Evolutionary conservation across 2,797 vertebrate genomes (phyloP), one percentile per base, ranked within the genome.

Genomic region (Mus spretus): DNA sequence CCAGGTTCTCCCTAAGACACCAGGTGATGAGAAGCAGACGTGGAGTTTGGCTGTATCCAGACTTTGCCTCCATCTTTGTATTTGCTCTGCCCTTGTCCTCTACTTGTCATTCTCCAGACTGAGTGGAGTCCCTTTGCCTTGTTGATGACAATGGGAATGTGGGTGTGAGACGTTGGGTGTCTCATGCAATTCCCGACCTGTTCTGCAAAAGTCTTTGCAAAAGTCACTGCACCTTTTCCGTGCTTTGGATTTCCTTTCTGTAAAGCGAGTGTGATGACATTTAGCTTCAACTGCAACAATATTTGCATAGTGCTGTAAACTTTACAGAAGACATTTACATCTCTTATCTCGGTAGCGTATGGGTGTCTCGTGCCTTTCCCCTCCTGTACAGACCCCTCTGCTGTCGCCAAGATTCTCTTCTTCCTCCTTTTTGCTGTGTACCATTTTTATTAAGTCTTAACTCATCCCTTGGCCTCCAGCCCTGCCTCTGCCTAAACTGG

Each of bases 271-370:
- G 55, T 85, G 80, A 83, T 95, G 75, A 93, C 85, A 93, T 95
- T 97, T 96, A 96, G 44, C 87, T 94, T 88, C 44, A 94, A 59
- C 77, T 86, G 86, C 75, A 95, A 78, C 74, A 95, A 95, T 95
- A 96, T 96, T 96, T 97, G 96, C 96, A 94, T 91, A 95, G 91
- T 37, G 50, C 89, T 96, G 93, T 95, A 91, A 95, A 96, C 87
- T 97, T 96, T 78, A 88, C 96, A 17, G 3, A 86, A 78, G 80
- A 70, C 53, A 81, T 91, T 96, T 90, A 47, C 82, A 82, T 90
- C 34, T 53, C n/a, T 95, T 82, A 89, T 88, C 94, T 87, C 72
- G 75, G 55, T 57, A 8, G 40, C 28, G 17, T 81, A 34, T 12
- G 53, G 31, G 75, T 19, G 15, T 84, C 86, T 44, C 11, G n/a